Conservation (phyloP, 2,888 invertebrate genomes). For the Galerucella pusilla region DNA sequence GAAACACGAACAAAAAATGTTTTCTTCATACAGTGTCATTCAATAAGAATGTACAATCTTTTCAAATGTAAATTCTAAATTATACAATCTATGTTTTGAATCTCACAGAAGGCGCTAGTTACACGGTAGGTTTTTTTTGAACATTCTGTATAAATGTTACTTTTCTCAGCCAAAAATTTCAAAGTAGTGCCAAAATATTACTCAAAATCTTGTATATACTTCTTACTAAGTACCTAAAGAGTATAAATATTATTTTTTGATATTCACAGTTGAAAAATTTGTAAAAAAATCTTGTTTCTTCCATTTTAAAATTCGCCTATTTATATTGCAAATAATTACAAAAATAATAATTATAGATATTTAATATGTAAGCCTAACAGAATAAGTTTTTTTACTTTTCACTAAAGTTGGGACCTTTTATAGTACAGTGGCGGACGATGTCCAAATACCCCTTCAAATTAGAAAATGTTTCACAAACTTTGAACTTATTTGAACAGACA, state of each 20-base stretch:
- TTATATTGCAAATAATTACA: neutral
- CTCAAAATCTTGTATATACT: neutral
- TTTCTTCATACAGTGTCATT: no score
- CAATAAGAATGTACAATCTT: no score
- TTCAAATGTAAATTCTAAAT: no score
- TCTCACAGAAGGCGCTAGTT: no score
- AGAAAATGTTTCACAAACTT: no score
- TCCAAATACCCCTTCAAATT: no score
- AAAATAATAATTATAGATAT: neutral
- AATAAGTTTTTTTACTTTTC: neutral
- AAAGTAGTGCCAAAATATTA: neutral
- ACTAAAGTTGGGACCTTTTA: neutral
- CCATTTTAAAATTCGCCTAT: neutral
- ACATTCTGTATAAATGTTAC: no score
- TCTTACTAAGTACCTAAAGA: neutral
- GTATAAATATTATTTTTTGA: neutral
- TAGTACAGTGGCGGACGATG: neutral
- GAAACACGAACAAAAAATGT: no score
- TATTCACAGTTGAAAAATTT: neutral
- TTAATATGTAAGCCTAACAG: neutral
- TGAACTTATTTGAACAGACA: no score
- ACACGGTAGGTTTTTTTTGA: no score
- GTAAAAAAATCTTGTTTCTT: neutral
- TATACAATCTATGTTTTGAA: no score
- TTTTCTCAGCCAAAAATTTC: neutral